phyloP scores from a whole-genome alignment of 2,797 vertebrate genomes.

The Lepilemur ruficaudatus region DNA sequence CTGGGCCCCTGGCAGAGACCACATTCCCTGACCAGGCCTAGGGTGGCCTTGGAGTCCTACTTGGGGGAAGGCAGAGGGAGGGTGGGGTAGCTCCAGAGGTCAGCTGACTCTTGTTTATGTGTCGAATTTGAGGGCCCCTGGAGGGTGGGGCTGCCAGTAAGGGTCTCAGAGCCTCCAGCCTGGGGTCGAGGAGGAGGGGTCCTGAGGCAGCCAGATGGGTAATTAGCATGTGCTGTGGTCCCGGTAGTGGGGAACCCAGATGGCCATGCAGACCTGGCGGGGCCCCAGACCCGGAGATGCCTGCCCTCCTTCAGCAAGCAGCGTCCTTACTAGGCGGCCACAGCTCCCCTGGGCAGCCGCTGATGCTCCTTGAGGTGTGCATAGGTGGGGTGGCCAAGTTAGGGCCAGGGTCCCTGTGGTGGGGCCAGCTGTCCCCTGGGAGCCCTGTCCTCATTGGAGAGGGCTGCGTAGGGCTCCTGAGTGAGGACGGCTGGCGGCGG shows the following conservation, averaged over 20 bases:
- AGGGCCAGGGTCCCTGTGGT: not conserved
- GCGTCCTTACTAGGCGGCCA: fast-evolving
- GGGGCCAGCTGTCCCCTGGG: not conserved
- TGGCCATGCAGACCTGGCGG: not conserved
- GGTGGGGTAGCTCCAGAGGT: not conserved
- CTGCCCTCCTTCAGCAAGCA: not conserved
- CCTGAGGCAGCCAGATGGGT: not conserved
- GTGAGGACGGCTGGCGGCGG: not conserved
- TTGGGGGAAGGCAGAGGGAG: not conserved
- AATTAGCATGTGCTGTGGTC: too few species aligned
- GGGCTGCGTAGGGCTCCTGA: fast-evolving
- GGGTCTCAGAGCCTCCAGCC: not conserved
- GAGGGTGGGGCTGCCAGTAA: too few species aligned
- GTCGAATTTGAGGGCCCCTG: fast-evolving
- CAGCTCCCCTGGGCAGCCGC: not conserved
- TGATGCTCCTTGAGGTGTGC: not conserved
- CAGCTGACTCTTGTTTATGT: not conserved
- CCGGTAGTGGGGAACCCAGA: too few species aligned
- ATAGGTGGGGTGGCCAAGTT: not conserved
- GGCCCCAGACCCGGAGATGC: not conserved
- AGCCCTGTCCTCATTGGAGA: not conserved
- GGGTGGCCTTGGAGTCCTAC: not conserved
- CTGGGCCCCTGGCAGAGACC: not conserved
- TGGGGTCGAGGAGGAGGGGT: too few species aligned
- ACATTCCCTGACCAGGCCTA: not conserved